Conservation (phyloP, 2,113 vertebrate species). For the Myiagra hebetior region DNA sequence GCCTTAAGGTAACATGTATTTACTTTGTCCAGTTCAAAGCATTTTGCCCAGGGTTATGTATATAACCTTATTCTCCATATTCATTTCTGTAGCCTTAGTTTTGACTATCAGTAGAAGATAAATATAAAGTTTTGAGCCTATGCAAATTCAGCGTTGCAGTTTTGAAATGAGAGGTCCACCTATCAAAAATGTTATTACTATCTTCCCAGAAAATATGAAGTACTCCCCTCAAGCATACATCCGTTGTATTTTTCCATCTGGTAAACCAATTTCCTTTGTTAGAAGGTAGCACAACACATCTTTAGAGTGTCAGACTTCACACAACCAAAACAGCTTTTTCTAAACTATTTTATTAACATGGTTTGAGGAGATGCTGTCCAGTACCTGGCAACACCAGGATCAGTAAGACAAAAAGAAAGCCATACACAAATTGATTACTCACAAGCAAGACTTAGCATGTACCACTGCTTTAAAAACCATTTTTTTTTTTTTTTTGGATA, state of each 20-base stretch:
- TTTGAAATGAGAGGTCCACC: not conserved
- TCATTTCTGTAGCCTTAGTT: not conserved
- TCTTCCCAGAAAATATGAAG: not conserved
- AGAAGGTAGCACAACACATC: not conserved
- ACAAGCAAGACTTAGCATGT: not conserved
- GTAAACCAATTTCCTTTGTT: not conserved
- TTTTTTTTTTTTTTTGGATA: not conserved
- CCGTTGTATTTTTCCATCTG: not conserved
- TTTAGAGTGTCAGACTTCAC: not conserved
- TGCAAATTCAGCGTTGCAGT: not conserved
- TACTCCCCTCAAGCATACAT: not conserved
- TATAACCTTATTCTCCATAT: not conserved
- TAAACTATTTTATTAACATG: fast-evolving
- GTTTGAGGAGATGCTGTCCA: not conserved
- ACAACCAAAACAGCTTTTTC: not conserved
- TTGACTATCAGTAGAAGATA: not conserved
- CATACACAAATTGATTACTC: not conserved
- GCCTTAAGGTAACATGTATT: not conserved
- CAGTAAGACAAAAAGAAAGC: not conserved
- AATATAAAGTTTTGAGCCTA: not conserved
- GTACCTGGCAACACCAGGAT: not conserved
- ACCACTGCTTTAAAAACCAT: not conserved
- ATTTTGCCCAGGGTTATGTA: not conserved
- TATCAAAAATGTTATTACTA: not conserved
- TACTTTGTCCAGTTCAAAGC: not conserved